Evolutionary conservation across 2,888 invertebrate species (phyloP), one percentile per base, ranked within the genome.

Genomic region (Molanna angustata): DNA sequence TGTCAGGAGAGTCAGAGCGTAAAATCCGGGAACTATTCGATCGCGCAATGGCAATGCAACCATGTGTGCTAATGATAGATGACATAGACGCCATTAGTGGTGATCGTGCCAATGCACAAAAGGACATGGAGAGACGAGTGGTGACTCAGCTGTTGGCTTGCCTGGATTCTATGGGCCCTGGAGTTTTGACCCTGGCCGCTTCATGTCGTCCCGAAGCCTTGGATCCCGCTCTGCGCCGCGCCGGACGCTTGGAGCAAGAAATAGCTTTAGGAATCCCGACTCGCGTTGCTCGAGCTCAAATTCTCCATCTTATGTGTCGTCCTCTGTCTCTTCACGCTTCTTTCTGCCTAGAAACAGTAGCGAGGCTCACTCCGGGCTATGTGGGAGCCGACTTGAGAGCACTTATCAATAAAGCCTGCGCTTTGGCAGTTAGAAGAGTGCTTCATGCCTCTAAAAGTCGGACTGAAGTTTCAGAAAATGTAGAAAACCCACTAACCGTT

Each of bases 61-160:
- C 94, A 0, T 89, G 92, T 67, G 83, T 97, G 11, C 71, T 97
- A 32, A 95, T 97, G 66, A 86, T 99, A 58, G 98, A 99, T 73
- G 96, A 98, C 75, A 91, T 99, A 55, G 98, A 99, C 76, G 86
- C 94, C n/a, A 88, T 99, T 40, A 91, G 94, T 22, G 90, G 90
- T 3, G 92, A 94, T 67, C 79, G 95, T 65, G 86, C 93, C 51
- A 86, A 86, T 63, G 94, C 94, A 2, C 90, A 92, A 64, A 88
- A 90, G 67, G 96, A 95, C 65, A 98, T 98, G 97, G 96, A 98
- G 67, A 83, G 90, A 57, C 76, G 98, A 56, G 93, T 99, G 70
- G 96, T 98, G 4, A 86, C 96, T 0, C 97, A 98, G 70, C 71
- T 99, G 49, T 74, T 95, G 27, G 84, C 88, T 11, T 93, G 93